phyloP scores from a whole-genome alignment of 2,797 vertebrate genomes.

The Sebastiscus albofasciatus region DNA sequence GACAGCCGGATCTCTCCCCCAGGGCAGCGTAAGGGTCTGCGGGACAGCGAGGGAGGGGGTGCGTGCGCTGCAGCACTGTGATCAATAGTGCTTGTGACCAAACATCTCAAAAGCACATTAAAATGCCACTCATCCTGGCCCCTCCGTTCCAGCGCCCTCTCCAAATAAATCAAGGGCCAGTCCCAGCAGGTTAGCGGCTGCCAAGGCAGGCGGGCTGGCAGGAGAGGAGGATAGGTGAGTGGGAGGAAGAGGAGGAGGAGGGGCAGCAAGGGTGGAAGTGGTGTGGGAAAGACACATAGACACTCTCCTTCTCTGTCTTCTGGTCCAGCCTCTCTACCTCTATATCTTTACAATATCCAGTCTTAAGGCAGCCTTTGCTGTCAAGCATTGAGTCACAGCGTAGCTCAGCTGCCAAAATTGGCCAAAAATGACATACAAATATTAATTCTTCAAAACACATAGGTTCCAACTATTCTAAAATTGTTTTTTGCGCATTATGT shows the following conservation, averaged over 20 bases:
- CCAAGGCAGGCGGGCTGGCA: slow-evolving; percentile 62
- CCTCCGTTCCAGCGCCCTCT: slow-evolving; percentile 72
- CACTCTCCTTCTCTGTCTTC: slow-evolving; percentile 1
- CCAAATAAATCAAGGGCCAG: slow-evolving; percentile 84
- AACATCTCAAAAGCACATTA: slow-evolving; percentile 89
- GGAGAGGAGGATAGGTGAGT: slow-evolving; percentile 57
- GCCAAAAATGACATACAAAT: no score
- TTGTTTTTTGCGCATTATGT: no score
- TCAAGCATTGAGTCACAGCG: background rate
- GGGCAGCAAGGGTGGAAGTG: slow-evolving; percentile 3
- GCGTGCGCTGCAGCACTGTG: slow-evolving; percentile 65
- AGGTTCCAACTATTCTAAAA: no score
- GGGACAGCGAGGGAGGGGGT: slow-evolving; percentile 59
- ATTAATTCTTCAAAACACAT: no score
- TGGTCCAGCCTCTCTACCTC: slow-evolving; percentile 31
- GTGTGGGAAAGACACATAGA: slow-evolving; percentile 59
- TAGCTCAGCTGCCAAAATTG: background rate
- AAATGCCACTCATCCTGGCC: slow-evolving; percentile 85
- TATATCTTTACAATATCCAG: slow-evolving; percentile 29
- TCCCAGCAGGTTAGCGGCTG: slow-evolving; percentile 77
- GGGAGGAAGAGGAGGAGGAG: background rate
- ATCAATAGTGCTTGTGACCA: slow-evolving; percentile 88
- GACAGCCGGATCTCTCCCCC: slow-evolving; percentile 77
- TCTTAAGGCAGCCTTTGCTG: slow-evolving; percentile 27
- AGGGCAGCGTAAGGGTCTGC: slow-evolving; percentile 60